A percentile compares a stretch with the other conserved stretches of the same genome.
Evolutionary conservation across 1,140 invertebrate species (phyloP).

Genomic region (Trichonephila clavipes): DNA sequence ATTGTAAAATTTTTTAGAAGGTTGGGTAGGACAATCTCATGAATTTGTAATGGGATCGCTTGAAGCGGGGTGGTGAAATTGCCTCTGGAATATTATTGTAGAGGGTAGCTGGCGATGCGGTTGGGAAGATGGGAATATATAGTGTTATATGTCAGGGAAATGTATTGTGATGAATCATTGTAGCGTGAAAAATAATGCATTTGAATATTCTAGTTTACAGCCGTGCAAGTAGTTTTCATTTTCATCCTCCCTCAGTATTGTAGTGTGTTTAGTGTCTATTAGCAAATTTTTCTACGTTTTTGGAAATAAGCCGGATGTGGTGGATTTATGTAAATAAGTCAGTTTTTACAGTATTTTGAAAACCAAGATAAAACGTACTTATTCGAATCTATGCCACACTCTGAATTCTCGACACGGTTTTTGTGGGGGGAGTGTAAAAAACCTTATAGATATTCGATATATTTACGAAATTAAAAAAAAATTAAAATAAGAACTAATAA

Average conservation of each 20-base stretch:
- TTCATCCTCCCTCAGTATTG: neutral
- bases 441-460: too few relatives aligned
- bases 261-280: too few relatives aligned
- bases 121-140: neutral
- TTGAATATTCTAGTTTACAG: neutral
- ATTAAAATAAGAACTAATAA: too few relatives aligned
- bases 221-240: neutral
- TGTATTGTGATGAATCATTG: constrained; percentile 7
- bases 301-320: too few relatives aligned
- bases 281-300: too few relatives aligned
- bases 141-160: neutral
- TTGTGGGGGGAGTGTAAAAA: too few relatives aligned
- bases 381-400: too few relatives aligned
- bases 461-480: too few relatives aligned
- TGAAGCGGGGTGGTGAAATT: neutral
- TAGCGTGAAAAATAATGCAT: neutral
- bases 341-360: too few relatives aligned
- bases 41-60: constrained; percentile 61
- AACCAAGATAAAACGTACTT: too few relatives aligned
- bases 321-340: too few relatives aligned
- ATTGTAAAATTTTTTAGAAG: constrained; percentile 21
- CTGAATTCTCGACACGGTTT: too few relatives aligned
- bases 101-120: neutral
- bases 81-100: neutral
- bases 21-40: constrained; percentile 42